These are phyloP conservation scores for Calidris pugnax DNA, from an alignment of 2,113 vertebrate genomes.

Conservation along the genomic window DNA sequence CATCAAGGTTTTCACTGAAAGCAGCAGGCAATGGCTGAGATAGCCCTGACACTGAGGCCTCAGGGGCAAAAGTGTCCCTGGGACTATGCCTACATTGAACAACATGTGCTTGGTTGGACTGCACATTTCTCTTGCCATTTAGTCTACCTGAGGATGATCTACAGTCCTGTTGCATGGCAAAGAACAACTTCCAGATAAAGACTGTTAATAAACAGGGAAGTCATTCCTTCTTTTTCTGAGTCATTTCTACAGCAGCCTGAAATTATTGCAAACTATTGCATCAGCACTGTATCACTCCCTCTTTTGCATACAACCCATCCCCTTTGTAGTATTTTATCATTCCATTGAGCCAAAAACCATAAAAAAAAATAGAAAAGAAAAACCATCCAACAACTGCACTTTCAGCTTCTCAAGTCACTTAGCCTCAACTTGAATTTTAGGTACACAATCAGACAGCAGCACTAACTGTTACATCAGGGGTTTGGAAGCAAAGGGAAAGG, in stretches of 20 bases:
- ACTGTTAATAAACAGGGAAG: neutral
- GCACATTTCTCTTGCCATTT: neutral
- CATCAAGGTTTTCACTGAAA: neutral
- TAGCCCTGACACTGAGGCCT: neutral
- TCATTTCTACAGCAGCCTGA: neutral
- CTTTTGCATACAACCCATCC: neutral
- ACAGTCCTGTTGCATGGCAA: neutral
- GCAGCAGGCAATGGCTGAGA: neutral
- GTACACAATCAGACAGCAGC: neutral
- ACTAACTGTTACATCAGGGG: neutral
- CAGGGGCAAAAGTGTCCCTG: neutral
- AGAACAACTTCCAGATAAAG: neutral
- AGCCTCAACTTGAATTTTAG: slow-evolving; percentile 42
- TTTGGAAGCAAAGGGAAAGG: neutral
- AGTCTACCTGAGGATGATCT: neutral
- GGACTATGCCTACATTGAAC: neutral
- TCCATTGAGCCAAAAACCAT: neutral
- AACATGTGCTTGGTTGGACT: neutral
- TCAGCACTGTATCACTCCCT: neutral
- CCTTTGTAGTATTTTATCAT: neutral
- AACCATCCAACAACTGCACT: neutral
- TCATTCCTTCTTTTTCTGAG: neutral
- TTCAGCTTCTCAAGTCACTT: slow-evolving; percentile 34
- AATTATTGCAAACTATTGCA: neutral
- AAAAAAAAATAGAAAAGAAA: neutral